Conservation (phyloP, 2,113 vertebrate species). For the Campylorhamphus procurvoides region DNA sequence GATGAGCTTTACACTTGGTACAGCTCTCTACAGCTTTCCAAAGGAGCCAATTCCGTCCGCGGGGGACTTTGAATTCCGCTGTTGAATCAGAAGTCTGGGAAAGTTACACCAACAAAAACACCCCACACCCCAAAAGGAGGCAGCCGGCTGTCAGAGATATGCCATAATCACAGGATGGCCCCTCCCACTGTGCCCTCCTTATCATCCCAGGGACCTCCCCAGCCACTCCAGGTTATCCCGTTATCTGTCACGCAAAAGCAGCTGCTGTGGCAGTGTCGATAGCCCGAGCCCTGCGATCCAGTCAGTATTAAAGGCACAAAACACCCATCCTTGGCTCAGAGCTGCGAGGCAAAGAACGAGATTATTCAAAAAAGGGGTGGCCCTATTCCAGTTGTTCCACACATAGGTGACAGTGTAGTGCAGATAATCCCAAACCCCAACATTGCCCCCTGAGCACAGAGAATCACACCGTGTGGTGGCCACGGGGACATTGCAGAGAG, state of each 20-base stretch:
- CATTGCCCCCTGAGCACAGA: neutral
- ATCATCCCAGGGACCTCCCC: neutral
- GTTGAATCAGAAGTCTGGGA: neutral
- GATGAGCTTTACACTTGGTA: neutral
- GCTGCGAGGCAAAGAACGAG: neutral
- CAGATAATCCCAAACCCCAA: neutral
- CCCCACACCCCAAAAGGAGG: neutral
- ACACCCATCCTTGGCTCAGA: neutral
- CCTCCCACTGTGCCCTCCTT: constrained; percentile 34
- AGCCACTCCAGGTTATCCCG: neutral
- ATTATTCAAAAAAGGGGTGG: neutral
- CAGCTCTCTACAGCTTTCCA: neutral
- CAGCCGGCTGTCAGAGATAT: neutral
- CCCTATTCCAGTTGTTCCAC: neutral
- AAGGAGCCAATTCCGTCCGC: neutral
- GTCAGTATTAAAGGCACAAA: neutral
- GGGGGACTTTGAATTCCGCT: neutral
- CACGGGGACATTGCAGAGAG: neutral
- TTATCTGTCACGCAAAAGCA: neutral
- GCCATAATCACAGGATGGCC: neutral
- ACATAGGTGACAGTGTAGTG: neutral
- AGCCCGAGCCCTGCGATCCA: neutral
- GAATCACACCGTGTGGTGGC: neutral
- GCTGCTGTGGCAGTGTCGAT: neutral
- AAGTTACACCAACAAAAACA: neutral